Percentiles rank a stretch among this genome's conserved stretches.
These are phyloP conservation scores for Pammene aurita DNA, from an alignment of 2,888 invertebrate species.

Conservation along the genomic window DNA sequence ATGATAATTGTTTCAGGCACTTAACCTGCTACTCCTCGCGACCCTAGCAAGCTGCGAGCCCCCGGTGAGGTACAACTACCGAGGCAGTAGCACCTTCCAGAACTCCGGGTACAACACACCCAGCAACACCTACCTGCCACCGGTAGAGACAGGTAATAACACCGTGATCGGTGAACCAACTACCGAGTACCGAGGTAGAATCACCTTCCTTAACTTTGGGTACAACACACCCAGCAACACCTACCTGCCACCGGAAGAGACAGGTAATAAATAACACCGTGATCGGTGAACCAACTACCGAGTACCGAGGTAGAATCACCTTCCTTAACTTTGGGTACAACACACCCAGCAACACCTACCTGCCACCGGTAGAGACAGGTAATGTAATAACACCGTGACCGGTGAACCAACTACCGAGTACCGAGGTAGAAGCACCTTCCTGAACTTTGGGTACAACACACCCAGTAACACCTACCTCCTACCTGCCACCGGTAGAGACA, in stretches of 20 bases:
- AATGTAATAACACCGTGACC: conserved; percentile 47
- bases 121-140: conserved; percentile 64
- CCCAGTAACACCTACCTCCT: conserved; percentile 62
- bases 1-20: conserved; percentile 54
- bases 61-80: conserved; percentile 66
- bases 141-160: conserved; percentile 57
- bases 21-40: conserved; percentile 54
- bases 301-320: conserved; percentile 60
- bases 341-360: conserved; percentile 58
- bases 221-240: conserved; percentile 57
- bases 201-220: conserved; percentile 45
- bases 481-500: conserved; percentile 61
- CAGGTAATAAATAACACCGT: conserved; percentile 49
- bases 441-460: conserved; percentile 49
- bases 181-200: conserved; percentile 65
- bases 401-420: conserved; percentile 69
- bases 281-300: conserved; percentile 56
- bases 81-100: conserved; percentile 54
- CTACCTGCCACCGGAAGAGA: conserved; percentile 62
- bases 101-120: conserved; percentile 51
- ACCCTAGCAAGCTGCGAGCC: conserved; percentile 63
- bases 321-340: conserved; percentile 49
- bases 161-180: conserved; percentile 43
- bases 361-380: conserved; percentile 60
- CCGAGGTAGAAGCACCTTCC: conserved; percentile 56